Evolutionary conservation across 2,113 vertebrate genomes (phyloP).

Genomic region (Neogobius melanostomus): DNA sequence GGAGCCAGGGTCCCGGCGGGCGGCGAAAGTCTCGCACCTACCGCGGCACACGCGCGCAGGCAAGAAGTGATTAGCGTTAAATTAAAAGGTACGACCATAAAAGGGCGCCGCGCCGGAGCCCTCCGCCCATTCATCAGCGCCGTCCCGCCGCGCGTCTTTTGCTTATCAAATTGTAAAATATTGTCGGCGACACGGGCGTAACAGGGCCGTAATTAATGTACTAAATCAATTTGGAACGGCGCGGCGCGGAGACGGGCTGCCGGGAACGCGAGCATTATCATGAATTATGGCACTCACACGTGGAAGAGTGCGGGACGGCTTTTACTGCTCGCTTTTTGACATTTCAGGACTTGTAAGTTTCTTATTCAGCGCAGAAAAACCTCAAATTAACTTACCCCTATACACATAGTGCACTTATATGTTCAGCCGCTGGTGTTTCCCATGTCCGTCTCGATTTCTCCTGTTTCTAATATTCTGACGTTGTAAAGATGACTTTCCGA

Average conservation of each 20-base stretch:
- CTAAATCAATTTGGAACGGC: conserved; percentile 73
- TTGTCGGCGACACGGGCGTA: conserved; percentile 70
- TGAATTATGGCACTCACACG: conserved; percentile 63
- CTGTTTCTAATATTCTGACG: too few species aligned
- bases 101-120: conserved; percentile 37
- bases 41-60: background rate
- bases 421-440: too few species aligned
- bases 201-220: conserved; percentile 71
- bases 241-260: conserved; percentile 55
- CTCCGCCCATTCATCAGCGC: conserved; percentile 61
- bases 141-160: conserved; percentile 62
- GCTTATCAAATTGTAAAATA: conserved; percentile 78
- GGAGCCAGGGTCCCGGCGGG: conserved; percentile 64
- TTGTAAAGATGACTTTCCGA: too few species aligned
- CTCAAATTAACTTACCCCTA: too few species aligned
- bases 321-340: too few species aligned
- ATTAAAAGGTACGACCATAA: conserved; percentile 73
- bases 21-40: conserved; percentile 51
- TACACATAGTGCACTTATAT: too few species aligned
- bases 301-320: conserved; percentile 8
- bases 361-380: too few species aligned
- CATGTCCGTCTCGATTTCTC: too few species aligned
- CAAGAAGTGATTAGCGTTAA: conserved; percentile 66
- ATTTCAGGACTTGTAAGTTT: too few species aligned
- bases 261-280: conserved; percentile 63